Conservation (phyloP, 1,140 invertebrate species). For the Laupala kohalensis region DNA sequence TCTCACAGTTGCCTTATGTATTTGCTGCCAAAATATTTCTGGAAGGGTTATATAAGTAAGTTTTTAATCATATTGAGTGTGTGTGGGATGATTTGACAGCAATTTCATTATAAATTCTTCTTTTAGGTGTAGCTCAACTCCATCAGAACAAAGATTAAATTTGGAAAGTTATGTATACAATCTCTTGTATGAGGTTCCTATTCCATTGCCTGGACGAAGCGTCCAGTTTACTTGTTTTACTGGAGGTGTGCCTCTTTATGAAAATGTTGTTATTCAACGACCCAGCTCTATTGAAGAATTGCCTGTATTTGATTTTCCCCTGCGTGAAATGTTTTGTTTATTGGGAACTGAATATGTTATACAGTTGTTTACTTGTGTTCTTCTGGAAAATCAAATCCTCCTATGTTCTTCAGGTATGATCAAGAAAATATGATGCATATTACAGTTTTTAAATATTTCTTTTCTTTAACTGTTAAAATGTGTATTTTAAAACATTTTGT, state of each 20-base stretch:
- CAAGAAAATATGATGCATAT: too few relatives aligned
- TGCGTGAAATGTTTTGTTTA: conserved; percentile 74
- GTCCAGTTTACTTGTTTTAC: conserved; percentile 63
- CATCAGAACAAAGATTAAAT: conserved; percentile 44
- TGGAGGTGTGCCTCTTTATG: conserved; percentile 45
- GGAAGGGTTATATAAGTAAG: conserved; percentile 69
- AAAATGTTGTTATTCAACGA: conserved; percentile 54
- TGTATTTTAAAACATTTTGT: too few relatives aligned
- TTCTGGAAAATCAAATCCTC: conserved; percentile 93
- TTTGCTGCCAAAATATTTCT: conserved; percentile 73
- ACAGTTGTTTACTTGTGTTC: conserved; percentile 86
- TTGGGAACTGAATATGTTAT: conserved; percentile 83
- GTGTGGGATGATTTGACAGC: neutral
- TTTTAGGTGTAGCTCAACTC: neutral
- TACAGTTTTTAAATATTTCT: too few relatives aligned
- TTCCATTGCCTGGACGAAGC: conserved; percentile 76
- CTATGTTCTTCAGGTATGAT: conserved; percentile 77
- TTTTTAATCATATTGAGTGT: neutral
- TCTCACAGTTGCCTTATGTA: conserved; percentile 83
- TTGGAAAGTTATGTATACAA: conserved; percentile 92
- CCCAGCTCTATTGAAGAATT: conserved; percentile 63
- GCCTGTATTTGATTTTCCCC: conserved; percentile 85
- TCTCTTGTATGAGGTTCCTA: conserved; percentile 82
- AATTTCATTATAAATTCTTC: neutral
- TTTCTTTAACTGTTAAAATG: too few relatives aligned